These are phyloP conservation scores for Myanophis thanlyinensis DNA, from an alignment of 2,113 vertebrate genomes.

Conservation along the genomic window DNA sequence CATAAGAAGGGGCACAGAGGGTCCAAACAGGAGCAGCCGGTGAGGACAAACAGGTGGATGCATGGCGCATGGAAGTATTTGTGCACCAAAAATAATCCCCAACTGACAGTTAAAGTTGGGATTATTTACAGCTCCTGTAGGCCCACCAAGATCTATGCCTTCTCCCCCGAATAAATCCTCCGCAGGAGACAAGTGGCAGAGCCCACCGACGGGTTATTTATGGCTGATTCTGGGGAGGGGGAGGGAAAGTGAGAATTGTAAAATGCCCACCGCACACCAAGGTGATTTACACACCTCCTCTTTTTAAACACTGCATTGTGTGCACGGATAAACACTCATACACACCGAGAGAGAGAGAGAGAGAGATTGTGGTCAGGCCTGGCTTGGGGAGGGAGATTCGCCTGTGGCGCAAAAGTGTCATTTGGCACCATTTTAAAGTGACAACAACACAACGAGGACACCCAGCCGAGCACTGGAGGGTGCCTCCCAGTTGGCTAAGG, in stretches of 20 bases:
- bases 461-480: background rate
- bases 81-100: background rate
- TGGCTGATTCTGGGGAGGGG: conserved; percentile 45
- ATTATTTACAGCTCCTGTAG: conserved; percentile 60
- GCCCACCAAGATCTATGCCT: conserved; percentile 64
- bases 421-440: conserved; percentile 11
- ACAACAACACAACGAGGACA: background rate
- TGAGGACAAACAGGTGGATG: conserved; percentile 33
- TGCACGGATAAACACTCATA: conserved; percentile 39
- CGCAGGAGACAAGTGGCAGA: conserved; percentile 63
- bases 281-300: conserved; percentile 61
- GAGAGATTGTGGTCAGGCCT: conserved; percentile 10
- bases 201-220: conserved; percentile 63
- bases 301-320: conserved; percentile 41
- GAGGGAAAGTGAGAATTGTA: conserved; percentile 65
- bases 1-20: background rate
- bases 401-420: conserved; percentile 56
- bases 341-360: background rate
- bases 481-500: background rate
- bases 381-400: conserved; percentile 53
- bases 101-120: conserved; percentile 52
- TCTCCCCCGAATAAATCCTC: conserved; percentile 65
- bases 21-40: background rate
- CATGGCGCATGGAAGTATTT: background rate
- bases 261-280: conserved; percentile 55